Evolutionary conservation across 2,797 vertebrate species (phyloP).

Genomic region (Sebastolobus altivelis): DNA sequence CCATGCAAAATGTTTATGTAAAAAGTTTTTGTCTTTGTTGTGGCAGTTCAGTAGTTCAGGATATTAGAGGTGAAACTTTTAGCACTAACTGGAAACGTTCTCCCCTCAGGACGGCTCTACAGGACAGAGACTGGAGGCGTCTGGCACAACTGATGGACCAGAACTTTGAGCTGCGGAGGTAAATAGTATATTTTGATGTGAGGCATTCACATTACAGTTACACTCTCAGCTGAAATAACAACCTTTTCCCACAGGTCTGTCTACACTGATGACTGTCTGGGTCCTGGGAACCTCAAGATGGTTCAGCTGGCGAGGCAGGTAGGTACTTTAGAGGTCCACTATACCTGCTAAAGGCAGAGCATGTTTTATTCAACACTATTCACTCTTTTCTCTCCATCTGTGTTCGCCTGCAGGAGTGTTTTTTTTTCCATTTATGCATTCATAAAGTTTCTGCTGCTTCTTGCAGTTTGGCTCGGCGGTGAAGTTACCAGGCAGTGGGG

Average conservation of each 20-base stretch:
- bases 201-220: neutral
- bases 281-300: constrained; percentile 88
- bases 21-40: neutral
- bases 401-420: neutral
- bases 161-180: constrained; percentile 89
- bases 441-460: neutral
- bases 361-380: constrained; percentile 14
- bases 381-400: neutral
- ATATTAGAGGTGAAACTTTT: neutral
- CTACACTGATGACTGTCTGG: constrained; percentile 87
- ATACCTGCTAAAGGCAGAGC: neutral
- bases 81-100: neutral
- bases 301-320: constrained; percentile 87
- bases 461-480: constrained; percentile 87
- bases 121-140: constrained; percentile 79
- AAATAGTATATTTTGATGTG: constrained; percentile 2
- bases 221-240: neutral
- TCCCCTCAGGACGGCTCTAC: constrained; percentile 73
- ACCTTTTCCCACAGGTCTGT: constrained; percentile 75
- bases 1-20: no score
- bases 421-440: constrained; percentile 3
- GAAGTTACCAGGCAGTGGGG: constrained; percentile 89
- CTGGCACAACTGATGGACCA: constrained; percentile 87
- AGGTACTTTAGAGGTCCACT: neutral
- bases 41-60: neutral